These are phyloP conservation scores for Coleophora flavipennella DNA, from an alignment of 2,888 invertebrate genomes.

Conservation along the genomic window DNA sequence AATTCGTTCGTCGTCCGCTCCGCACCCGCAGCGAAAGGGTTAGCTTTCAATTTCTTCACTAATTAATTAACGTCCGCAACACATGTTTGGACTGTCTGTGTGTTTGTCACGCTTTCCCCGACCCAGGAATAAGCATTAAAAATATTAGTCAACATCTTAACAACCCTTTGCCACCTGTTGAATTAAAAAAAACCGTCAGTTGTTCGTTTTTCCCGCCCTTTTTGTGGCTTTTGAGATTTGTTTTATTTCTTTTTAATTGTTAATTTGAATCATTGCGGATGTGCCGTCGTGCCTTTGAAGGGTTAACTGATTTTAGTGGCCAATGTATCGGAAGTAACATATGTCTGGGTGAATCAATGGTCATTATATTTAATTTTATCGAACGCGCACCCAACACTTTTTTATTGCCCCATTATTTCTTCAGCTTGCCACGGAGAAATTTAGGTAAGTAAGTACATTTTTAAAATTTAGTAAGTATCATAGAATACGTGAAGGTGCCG, in stretches of 20 bases:
- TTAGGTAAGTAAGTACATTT: too few relatives aligned
- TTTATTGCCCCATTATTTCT: neutral
- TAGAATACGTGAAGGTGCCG: too few relatives aligned
- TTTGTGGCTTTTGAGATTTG: slow-evolving; percentile 56
- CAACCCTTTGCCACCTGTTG: slow-evolving; percentile 58
- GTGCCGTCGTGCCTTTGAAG: slow-evolving; percentile 36
- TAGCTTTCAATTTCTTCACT: slow-evolving; percentile 64
- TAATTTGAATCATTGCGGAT: slow-evolving; percentile 37
- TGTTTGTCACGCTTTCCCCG: slow-evolving; percentile 67
- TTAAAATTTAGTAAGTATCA: too few relatives aligned
- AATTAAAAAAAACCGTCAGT: slow-evolving; percentile 49
- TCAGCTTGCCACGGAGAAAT: too few relatives aligned
- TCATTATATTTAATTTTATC: slow-evolving; percentile 64
- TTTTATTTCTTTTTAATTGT: slow-evolving; percentile 73
- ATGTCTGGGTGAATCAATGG: slow-evolving; percentile 46
- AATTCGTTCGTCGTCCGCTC: neutral
- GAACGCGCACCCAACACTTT: slow-evolving; percentile 10
- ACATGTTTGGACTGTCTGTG: slow-evolving; percentile 58
- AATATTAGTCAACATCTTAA: slow-evolving; percentile 41
- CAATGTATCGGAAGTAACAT: slow-evolving; percentile 64
- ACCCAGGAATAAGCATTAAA: slow-evolving; percentile 37
- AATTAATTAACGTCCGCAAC: slow-evolving; percentile 65
- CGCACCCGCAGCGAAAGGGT: slow-evolving; percentile 31
- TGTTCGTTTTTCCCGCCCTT: slow-evolving; percentile 48
- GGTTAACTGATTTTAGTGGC: slow-evolving; percentile 56